These are phyloP conservation scores for Potorous gilbertii DNA, from an alignment of 2,797 vertebrate species.

Conservation along the genomic window DNA sequence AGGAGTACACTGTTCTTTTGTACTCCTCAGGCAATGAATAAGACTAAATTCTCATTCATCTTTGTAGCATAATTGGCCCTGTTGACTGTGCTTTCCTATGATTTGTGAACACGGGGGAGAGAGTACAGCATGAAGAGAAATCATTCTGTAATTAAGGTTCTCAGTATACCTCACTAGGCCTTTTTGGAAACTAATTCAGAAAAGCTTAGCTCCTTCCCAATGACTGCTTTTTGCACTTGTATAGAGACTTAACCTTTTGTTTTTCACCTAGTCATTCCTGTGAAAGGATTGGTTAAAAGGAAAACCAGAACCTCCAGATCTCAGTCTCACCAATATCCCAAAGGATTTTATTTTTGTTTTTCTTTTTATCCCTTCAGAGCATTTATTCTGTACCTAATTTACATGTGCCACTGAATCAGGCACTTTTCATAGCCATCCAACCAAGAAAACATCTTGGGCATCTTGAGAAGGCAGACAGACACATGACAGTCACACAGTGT, in stretches of 20 bases:
- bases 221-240: not conserved
- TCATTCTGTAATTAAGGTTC: conserved; percentile 1
- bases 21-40: not conserved
- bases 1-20: not conserved
- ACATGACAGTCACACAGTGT: not conserved
- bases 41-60: not conserved
- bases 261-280: not conserved
- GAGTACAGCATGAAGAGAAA: not conserved
- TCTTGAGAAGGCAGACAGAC: not conserved
- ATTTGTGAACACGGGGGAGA: conserved; percentile 43
- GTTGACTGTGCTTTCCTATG: not conserved
- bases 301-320: not conserved
- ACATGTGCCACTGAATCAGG: not conserved
- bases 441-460: no score
- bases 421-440: not conserved
- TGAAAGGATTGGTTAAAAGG: not conserved
- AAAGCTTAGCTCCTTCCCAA: not conserved
- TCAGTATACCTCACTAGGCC: not conserved
- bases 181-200: not conserved
- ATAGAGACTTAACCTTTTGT: not conserved
- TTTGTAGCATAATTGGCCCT: not conserved
- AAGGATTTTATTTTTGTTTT: conserved; percentile 33
- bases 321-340: not conserved
- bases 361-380: not conserved
- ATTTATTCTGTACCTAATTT: not conserved